These are phyloP conservation scores for Mimumesa dahlbomi DNA, from an alignment of 2,888 invertebrate species.

Conservation along the genomic window DNA sequence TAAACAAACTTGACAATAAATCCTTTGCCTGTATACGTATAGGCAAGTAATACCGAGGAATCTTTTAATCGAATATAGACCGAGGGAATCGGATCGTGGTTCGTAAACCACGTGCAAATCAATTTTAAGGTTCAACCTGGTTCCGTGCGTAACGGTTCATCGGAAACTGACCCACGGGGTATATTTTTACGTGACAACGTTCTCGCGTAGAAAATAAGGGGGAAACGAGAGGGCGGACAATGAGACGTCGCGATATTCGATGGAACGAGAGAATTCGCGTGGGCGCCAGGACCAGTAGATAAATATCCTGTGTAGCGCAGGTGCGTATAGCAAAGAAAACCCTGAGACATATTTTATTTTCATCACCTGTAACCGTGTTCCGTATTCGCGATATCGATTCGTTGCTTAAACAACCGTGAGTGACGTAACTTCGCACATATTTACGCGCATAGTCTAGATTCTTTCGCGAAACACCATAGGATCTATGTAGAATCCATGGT, in stretches of 20 bases:
- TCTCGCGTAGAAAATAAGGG: not conserved
- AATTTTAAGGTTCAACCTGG: slow-evolving; percentile 7
- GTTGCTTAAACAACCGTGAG: too few species aligned
- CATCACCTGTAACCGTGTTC: not conserved
- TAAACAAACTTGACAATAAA: not conserved
- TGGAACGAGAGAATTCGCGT: slow-evolving; percentile 22
- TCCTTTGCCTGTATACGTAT: not conserved
- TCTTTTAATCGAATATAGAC: not conserved
- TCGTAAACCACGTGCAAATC: not conserved
- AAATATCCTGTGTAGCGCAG: slow-evolving; percentile 33
- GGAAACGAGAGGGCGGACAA: slow-evolving; percentile 9
- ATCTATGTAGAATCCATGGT: slow-evolving; percentile 7
- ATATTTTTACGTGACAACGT: slow-evolving; percentile 31
- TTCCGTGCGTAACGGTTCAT: slow-evolving; percentile 48
- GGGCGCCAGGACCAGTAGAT: slow-evolving; percentile 25
- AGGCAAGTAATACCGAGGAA: not conserved
- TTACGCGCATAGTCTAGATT: too few species aligned
- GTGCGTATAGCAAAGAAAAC: slow-evolving; percentile 22
- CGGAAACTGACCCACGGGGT: slow-evolving; percentile 36
- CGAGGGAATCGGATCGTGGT: not conserved
- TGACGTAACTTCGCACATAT: too few species aligned
- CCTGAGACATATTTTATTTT: slow-evolving; percentile 29
- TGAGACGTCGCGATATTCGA: slow-evolving; percentile 37
- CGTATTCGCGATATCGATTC: too few species aligned
- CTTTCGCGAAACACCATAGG: too few species aligned